Base-by-base conservation (phyloP, 2,888 invertebrate species). In the Acronicta aceris region DNA sequence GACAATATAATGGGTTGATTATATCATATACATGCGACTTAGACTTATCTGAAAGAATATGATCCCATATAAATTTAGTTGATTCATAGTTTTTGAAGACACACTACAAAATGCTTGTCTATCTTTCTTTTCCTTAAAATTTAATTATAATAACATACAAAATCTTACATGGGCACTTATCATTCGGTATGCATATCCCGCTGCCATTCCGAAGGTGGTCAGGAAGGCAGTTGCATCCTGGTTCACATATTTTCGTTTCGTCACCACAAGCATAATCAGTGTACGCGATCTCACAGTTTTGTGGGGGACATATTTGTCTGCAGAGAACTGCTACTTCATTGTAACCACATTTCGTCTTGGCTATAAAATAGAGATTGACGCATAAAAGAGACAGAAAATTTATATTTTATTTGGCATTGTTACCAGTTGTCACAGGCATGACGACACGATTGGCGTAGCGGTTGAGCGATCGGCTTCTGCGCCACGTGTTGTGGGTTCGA, bases 161-260 rank as follows among this genome's bases (percentile, higher is more conserved):
- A 2, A 5, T 21, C 76, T 81, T 67, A 79, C 79, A 75, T n/a
- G 72, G 69, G 45, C 88, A 88, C 3, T 84, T 27, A 0, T 83
- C 64, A 40, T 74, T 82, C 0, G 71, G 73, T 42, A 88, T 74
- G 43, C 88, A 87, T 21, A 75, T 63, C 4, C 81, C 82, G n/a
- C 75, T 69, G 2, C 64, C 62, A 50, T 85, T 80, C 15, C 87
- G 77, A 2, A 85, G 66, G 58, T 82, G 65, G 36, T 79, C 52
- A 0, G 78, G 74, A 0, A 74, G 68, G 59, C 87, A 88, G 30
- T 85, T 72, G 49, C 88, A 88, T 0, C 87, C 87, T 1, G 79
- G 74, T 27, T 77, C 78, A 55, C 83, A 83, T 21, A 54, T 61
- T 4, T 67, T 51, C 1, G 57, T 38, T 4, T 59, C 57, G 0